Evolutionary conservation across 2,797 vertebrate genomes (phyloP), one percentile per base, ranked within the genome.

Genomic region (Acanthurus tractus): DNA sequence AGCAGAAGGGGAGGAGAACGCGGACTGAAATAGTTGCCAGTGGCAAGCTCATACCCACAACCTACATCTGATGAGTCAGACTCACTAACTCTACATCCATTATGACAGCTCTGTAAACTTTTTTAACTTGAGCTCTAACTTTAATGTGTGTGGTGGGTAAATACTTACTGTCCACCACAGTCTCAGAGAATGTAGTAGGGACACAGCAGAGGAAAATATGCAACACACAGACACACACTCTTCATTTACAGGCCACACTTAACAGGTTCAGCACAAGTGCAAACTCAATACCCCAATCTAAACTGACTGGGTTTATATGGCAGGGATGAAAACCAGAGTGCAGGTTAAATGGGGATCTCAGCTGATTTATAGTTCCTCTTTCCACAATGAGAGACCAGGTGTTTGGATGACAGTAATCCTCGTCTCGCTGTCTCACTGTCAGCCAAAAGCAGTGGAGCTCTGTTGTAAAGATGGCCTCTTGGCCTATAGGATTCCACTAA

Each of bases 341-440:
- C 82, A 72, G 66, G 14, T 76, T 74, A 83, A 87, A 87, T 53
- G 58, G 70, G 80, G 69, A 74, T 72, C 76, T 84, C 38, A 3
- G 64, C 62, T 83, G 84, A 90, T 92, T 90, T 86, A 90, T 85
- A 71, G 82, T 76, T 75, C 62, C 73, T 79, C 77, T 70, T 69
- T 54, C 56, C n/a, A 64, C 76, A 85, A 49, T 81, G 76, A 87
- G 79, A 72, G 78, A 70, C 76, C 85, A 88, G 88, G 86, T 90
- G 85, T 89, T 83, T 86, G 80, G 85, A 86, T 70, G 79, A 71
- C 70, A 69, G 70, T 91, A 90, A 92, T 89, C 89, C 71, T 50
- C 6, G 62, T 85, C 77, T 86, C 56, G 71, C 78, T 82, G 69
- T 81, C 66, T 82, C 76, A 81, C 72, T 78, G 85, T 78, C 79